These are phyloP conservation scores for Carcharodon carcharias DNA, from an alignment of 2,797 vertebrate genomes.

Conservation along the genomic window DNA sequence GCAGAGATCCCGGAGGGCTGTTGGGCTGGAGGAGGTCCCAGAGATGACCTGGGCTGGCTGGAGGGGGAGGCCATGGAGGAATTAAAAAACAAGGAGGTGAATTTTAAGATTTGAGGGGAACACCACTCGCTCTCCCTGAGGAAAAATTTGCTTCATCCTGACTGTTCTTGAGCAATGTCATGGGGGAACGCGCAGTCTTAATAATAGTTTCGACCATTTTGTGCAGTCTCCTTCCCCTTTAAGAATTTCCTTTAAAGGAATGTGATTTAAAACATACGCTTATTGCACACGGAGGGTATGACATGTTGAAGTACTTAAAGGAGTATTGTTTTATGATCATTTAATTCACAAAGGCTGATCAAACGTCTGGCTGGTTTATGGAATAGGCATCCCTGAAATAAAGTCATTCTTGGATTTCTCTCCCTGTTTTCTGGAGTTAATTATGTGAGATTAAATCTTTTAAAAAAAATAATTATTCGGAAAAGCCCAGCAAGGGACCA, in stretches of 20 bases:
- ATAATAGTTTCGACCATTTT: neutral
- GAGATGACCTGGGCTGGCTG: neutral
- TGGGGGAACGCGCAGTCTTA: neutral
- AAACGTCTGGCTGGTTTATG: neutral
- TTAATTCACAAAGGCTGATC: neutral
- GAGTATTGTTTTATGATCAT: neutral
- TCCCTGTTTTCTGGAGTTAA: neutral
- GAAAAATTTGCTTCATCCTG: neutral
- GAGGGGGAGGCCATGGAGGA: too few species aligned
- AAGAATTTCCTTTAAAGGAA: neutral
- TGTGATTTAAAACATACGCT: constrained; percentile 3
- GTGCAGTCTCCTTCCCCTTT: neutral
- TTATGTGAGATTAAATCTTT: neutral
- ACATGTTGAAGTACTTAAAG: constrained; percentile 17
- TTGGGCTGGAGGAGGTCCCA: neutral
- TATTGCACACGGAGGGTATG: neutral
- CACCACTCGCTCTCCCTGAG: neutral
- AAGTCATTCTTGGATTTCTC: neutral
- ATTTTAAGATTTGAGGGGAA: neutral
- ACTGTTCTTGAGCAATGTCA: neutral
- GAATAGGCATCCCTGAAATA: neutral
- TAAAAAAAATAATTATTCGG: neutral
- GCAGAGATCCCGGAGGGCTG: neutral
- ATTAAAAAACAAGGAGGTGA: neutral
- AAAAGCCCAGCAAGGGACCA: neutral